Evolutionary conservation across 2,888 invertebrate genomes (phyloP).

Genomic region (Baronia brevicornis): DNA sequence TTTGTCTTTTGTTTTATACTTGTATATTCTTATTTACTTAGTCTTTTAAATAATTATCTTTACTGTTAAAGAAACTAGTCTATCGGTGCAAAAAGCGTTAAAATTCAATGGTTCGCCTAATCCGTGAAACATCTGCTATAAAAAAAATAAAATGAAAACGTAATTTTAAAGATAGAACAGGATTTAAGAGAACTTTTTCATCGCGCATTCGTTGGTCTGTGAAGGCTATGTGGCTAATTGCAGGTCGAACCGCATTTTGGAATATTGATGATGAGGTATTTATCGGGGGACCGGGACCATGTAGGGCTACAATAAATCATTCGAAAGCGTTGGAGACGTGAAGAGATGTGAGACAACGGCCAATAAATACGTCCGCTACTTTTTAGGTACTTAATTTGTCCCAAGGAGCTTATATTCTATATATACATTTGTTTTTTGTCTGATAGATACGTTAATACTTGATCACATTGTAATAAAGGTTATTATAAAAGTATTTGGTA

Average conservation of each 20-base stretch:
- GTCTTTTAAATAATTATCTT: no score
- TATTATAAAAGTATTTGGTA: no score
- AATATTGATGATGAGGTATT: conserved; percentile 74
- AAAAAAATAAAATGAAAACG: conserved; percentile 45
- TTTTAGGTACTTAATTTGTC: conserved; percentile 58
- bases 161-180: conserved; percentile 64
- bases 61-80: no score
- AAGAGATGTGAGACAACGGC: conserved; percentile 67
- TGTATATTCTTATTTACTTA: no score
- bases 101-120: no score
- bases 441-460: no score
- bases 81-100: no score
- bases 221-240: conserved; percentile 72
- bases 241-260: conserved; percentile 70
- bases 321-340: conserved; percentile 64
- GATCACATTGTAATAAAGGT: no score
- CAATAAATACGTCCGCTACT: conserved; percentile 64
- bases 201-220: conserved; percentile 59
- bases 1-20: no score
- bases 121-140: conserved; percentile 18
- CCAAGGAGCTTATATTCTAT: no score
- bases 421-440: no score
- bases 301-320: conserved; percentile 71
- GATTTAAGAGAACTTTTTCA: conserved; percentile 62
- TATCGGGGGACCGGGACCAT: conserved; percentile 70